These are phyloP conservation scores for Philotrypesis tridentata DNA, from an alignment of 1,140 invertebrate genomes.

Conservation along the genomic window DNA sequence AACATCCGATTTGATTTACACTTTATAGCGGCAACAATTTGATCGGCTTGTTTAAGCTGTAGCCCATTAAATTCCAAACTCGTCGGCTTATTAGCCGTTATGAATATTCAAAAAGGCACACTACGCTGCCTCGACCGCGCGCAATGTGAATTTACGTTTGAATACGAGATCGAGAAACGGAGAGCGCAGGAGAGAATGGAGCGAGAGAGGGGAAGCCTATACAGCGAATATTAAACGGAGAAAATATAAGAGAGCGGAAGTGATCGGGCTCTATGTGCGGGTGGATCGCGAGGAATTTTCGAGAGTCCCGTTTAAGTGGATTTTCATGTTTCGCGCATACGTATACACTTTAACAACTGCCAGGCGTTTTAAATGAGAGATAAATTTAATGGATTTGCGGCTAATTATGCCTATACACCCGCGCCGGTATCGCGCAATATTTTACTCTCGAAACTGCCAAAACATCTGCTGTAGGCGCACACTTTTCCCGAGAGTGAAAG, in stretches of 20 bases:
- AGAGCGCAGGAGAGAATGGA: neutral
- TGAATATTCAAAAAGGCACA: too few species aligned
- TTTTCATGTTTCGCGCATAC: conserved; percentile 46
- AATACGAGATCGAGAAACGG: neutral
- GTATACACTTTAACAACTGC: conserved; percentile 1
- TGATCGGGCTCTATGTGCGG: conserved; percentile 16
- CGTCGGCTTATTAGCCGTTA: too few species aligned
- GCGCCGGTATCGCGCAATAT: conserved; percentile 26
- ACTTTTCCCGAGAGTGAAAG: too few species aligned
- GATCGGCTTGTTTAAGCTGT: too few species aligned
- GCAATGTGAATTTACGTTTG: too few species aligned
- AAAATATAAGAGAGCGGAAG: conserved; percentile 8
- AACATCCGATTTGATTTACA: too few species aligned
- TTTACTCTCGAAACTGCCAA: conserved; percentile 9
- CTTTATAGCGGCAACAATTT: too few species aligned
- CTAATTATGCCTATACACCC: conserved; percentile 1
- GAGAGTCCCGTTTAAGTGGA: conserved; percentile 32
- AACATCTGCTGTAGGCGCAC: neutral
- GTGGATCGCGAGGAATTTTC: conserved; percentile 22
- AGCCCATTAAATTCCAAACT: too few species aligned
- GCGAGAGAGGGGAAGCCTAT: neutral
- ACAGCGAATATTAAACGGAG: neutral
- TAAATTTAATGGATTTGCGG: conserved; percentile 35
- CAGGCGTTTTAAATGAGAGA: conserved; percentile 13
- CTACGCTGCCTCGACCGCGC: too few species aligned